phyloP scores from a whole-genome alignment of 37 sponge, comb jelly and placozoan species.

The Petrosia ficiformis region DNA sequence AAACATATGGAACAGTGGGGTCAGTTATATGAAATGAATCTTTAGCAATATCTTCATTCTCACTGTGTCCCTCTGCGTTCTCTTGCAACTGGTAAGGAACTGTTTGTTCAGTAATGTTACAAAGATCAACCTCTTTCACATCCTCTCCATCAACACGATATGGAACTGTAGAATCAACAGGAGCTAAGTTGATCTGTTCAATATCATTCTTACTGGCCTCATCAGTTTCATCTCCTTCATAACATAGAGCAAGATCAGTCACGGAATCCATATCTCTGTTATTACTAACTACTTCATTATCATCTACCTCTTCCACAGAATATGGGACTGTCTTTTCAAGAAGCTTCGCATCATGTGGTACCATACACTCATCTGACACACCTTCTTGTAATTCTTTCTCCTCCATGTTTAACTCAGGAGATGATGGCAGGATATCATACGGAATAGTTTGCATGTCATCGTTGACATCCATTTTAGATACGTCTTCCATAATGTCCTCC shows the following conservation, averaged over 20 bases:
- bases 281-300: too few relatives aligned
- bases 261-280: too few relatives aligned
- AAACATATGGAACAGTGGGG: conserved; percentile 10
- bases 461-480: background rate
- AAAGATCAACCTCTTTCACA: background rate
- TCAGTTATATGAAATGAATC: background rate
- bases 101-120: background rate
- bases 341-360: too few relatives aligned
- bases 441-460: background rate
- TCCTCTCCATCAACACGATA: background rate
- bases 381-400: too few relatives aligned
- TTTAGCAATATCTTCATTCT: background rate
- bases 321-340: too few relatives aligned
- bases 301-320: too few relatives aligned
- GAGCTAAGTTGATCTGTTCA: background rate
- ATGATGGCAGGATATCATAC: too few relatives aligned
- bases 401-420: too few relatives aligned
- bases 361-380: too few relatives aligned
- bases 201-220: background rate
- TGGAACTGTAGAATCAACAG: conserved; percentile 10
- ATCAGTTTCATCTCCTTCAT: background rate
- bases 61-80: too few relatives aligned
- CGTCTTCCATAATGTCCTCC: background rate
- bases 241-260: too few relatives aligned
- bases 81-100: background rate